A percentile compares a stretch with the other conserved stretches of the same genome.
Evolutionary conservation across 2,113 vertebrate species (phyloP).

Genomic region (Thunnus maccoyii): DNA sequence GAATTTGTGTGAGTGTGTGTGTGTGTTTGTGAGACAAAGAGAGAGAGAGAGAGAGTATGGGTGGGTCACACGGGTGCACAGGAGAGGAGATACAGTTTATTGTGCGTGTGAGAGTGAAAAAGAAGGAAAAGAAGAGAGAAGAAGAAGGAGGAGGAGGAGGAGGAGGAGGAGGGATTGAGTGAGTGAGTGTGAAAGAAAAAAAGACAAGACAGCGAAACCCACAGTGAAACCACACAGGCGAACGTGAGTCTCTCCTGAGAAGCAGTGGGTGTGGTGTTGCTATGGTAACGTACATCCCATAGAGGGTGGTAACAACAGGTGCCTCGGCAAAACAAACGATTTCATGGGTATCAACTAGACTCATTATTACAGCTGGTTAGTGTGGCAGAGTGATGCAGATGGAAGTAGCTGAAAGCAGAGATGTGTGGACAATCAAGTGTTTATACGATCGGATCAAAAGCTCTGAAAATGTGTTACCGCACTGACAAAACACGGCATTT

Average conservation of each 20-base stretch:
- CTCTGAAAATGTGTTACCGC: background rate
- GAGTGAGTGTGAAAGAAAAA: background rate
- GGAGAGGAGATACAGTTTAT: constrained; percentile 46
- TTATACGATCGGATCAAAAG: background rate
- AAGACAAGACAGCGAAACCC: constrained; percentile 18
- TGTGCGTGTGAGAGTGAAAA: background rate
- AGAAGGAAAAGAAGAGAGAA: background rate
- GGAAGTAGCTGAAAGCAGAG: constrained; percentile 1
- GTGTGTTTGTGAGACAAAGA: constrained; percentile 28
- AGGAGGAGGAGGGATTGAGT: background rate
- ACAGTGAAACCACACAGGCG: constrained; percentile 6
- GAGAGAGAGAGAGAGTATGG: constrained; percentile 39
- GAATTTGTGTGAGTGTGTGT: constrained; percentile 36
- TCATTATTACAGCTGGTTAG: constrained; percentile 22
- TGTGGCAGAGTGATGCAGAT: constrained; percentile 17
- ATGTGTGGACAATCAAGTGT: constrained; percentile 2
- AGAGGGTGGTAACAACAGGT: constrained; percentile 66
- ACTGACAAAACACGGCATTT: background rate
- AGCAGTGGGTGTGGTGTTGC: constrained; percentile 68
- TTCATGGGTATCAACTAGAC: constrained; percentile 26
- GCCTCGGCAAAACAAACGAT: constrained; percentile 63
- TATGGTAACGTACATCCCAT: constrained; percentile 54
- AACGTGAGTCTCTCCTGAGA: background rate
- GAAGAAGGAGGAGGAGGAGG: constrained; percentile 4
- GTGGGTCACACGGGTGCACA: constrained; percentile 56